phyloP scores from a whole-genome alignment of 2,113 vertebrate species.

The Myxocyprinus asiaticus region DNA sequence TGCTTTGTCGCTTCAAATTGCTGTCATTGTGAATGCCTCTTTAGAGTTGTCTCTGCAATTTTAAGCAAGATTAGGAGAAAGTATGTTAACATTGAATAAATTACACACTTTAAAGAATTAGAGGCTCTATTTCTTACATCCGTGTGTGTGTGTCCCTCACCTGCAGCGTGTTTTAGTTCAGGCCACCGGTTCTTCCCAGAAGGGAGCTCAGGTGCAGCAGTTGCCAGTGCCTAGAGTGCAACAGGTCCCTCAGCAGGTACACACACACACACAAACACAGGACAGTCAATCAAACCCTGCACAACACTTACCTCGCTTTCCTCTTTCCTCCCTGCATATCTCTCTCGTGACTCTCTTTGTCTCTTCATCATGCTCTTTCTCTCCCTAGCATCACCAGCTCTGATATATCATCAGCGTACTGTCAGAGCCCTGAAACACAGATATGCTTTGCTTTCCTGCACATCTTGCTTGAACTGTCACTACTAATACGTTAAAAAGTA shows the following conservation, averaged over 20 bases:
- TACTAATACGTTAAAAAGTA: slow-evolving; percentile 35
- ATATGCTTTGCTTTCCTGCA: neutral
- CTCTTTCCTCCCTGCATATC: neutral
- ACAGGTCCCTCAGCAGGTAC: slow-evolving; percentile 93
- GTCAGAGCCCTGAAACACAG: slow-evolving; percentile 7
- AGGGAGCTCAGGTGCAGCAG: slow-evolving; percentile 87
- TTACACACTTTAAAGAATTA: slow-evolving; percentile 19
- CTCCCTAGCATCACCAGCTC: neutral
- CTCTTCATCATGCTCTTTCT: neutral
- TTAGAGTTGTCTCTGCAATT: too few species aligned
- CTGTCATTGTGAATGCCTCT: too few species aligned
- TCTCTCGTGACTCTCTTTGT: neutral
- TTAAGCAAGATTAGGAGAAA: too few species aligned
- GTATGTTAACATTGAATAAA: too few species aligned
- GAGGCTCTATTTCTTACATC: slow-evolving; percentile 14
- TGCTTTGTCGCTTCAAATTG: too few species aligned
- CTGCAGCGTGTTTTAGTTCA: slow-evolving; percentile 94
- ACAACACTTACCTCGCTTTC: neutral
- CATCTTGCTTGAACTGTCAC: slow-evolving; percentile 1
- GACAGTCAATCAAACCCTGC: neutral
- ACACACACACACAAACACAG: slow-evolving; percentile 55
- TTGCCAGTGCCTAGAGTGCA: slow-evolving; percentile 87
- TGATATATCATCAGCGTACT: neutral
- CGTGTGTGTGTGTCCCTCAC: slow-evolving; percentile 56
- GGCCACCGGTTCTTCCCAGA: slow-evolving; percentile 87